These are phyloP conservation scores for Corynorhinus townsendii DNA, from an alignment of 2,113 vertebrate species.

Conservation along the genomic window DNA sequence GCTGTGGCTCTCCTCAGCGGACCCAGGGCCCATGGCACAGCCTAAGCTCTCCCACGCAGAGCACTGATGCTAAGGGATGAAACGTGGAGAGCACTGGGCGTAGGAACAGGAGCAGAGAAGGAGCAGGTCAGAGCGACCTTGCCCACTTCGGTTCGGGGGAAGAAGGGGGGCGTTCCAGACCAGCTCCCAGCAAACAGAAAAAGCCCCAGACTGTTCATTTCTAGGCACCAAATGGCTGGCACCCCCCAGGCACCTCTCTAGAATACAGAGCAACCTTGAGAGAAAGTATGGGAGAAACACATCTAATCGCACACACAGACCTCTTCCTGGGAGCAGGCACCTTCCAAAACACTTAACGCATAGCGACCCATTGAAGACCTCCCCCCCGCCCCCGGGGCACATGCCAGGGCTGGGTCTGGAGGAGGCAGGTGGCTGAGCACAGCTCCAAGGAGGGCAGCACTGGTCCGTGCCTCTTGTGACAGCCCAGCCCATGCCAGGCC, in stretches of 20 bases:
- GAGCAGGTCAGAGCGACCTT: background rate
- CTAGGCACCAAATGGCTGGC: background rate
- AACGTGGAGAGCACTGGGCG: background rate
- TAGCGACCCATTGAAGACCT: background rate
- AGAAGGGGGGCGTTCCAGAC: background rate
- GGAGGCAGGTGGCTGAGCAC: background rate
- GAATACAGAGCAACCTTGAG: background rate
- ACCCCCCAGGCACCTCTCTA: background rate
- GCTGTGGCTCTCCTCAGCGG: background rate
- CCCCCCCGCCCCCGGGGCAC: background rate
- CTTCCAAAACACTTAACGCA: background rate
- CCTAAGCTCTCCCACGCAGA: background rate
- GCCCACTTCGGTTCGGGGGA: background rate
- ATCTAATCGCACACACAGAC: background rate
- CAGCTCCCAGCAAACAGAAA: background rate
- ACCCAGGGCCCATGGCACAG: background rate
- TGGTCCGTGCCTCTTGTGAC: background rate
- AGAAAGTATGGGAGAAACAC: background rate
- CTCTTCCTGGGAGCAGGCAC: background rate
- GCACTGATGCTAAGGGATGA: rapidly evolving
- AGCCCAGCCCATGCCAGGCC: background rate
- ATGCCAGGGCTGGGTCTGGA: background rate
- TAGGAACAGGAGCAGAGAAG: background rate
- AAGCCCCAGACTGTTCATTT: background rate
- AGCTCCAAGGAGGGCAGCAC: background rate